Evolutionary conservation across 2,888 invertebrate genomes (phyloP).

Genomic region (Nowickia ferox): DNA sequence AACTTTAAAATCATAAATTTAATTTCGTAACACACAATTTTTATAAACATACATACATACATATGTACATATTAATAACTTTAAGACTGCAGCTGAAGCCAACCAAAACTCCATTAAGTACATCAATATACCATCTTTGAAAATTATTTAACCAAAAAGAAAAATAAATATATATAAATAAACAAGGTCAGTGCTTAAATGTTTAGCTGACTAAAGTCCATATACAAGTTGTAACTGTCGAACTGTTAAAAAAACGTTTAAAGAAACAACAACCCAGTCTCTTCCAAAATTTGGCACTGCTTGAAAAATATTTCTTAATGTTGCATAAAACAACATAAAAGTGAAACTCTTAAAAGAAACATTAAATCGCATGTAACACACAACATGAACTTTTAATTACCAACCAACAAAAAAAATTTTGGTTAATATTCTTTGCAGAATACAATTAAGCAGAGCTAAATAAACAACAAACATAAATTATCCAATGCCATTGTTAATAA

Average conservation of each 20-base stretch:
- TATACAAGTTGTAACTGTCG: slow-evolving; percentile 39
- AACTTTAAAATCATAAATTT: slow-evolving; percentile 16
- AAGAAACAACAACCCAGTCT: slow-evolving; percentile 9
- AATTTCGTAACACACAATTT: not conserved
- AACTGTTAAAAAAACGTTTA: slow-evolving; percentile 23
- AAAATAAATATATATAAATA: not conserved
- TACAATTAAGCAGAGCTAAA: not conserved
- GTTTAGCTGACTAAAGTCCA: not conserved
- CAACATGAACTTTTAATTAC: slow-evolving; percentile 34
- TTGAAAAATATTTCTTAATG: slow-evolving; percentile 27
- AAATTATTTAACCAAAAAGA: not conserved
- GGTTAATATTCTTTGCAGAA: slow-evolving; percentile 40
- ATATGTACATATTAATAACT: not conserved
- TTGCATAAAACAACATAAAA: slow-evolving; percentile 33
- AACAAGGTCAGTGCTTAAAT: slow-evolving; percentile 42
- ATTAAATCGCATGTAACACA: not conserved
- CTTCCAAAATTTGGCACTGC: slow-evolving; percentile 30
- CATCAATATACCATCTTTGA: not conserved
- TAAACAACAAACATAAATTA: not conserved
- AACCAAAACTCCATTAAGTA: not conserved
- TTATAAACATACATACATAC: no score
- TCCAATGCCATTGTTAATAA: slow-evolving; percentile 48
- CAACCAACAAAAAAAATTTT: not conserved
- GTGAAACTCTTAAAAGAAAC: slow-evolving; percentile 46
- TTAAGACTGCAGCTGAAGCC: slow-evolving; percentile 4